phyloP scores from a whole-genome alignment of 2,797 vertebrate species.

The Arrhamphus sclerolepis region DNA sequence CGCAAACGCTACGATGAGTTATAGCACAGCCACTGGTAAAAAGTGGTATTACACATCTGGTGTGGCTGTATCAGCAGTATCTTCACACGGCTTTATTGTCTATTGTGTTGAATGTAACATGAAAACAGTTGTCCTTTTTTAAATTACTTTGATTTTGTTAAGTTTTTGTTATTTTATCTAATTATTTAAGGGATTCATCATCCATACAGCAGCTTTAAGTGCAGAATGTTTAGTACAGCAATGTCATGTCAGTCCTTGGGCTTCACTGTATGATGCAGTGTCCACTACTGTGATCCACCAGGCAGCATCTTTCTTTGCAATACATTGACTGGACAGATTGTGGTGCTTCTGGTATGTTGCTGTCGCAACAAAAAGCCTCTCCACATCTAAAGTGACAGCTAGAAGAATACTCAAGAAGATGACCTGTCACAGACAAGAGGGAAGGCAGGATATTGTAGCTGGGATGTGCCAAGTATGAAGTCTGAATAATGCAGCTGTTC shows the following conservation, averaged over 20 bases:
- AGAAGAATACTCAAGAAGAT: slow-evolving; percentile 30
- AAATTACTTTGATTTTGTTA: too few relatives aligned
- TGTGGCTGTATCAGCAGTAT: too few relatives aligned
- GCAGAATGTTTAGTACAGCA: slow-evolving; percentile 7
- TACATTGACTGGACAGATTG: slow-evolving; percentile 31
- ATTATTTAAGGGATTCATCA: too few relatives aligned
- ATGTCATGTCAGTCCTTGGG: slow-evolving; percentile 25
- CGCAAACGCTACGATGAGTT: too few relatives aligned
- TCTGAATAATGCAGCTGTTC: slow-evolving; percentile 21
- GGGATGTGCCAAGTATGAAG: slow-evolving; percentile 4
- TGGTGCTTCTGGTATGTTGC: slow-evolving; percentile 35
- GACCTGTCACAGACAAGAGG: slow-evolving; percentile 32
- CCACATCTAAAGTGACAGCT: slow-evolving; percentile 48
- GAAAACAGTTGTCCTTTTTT: too few relatives aligned
- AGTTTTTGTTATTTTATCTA: too few relatives aligned
- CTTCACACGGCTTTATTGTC: too few relatives aligned
- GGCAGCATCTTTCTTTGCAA: slow-evolving; percentile 26
- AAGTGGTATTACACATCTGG: too few relatives aligned
- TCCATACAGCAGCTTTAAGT: slow-evolving; percentile 4
- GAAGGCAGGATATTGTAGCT: slow-evolving; percentile 7
- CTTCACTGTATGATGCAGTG: slow-evolving; percentile 18
- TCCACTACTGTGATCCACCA: slow-evolving; percentile 46
- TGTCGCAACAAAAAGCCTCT: slow-evolving; percentile 25
- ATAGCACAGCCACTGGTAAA: too few relatives aligned
- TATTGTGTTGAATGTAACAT: too few relatives aligned